phyloP scores from a whole-genome alignment of 2,888 invertebrate genomes.

The Synergus gifuensis region DNA sequence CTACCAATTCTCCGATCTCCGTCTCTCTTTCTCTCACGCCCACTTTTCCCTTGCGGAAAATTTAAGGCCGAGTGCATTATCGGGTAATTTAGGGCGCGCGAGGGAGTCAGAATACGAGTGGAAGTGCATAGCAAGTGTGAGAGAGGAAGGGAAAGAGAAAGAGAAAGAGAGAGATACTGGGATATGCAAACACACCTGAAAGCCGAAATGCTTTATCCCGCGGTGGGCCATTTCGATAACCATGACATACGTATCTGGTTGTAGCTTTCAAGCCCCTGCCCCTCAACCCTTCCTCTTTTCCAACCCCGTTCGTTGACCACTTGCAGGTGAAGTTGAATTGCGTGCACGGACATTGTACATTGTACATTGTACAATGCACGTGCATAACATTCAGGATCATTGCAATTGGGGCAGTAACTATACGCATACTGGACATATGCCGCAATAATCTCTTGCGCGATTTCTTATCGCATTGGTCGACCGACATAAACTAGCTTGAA shows the following conservation, averaged over 20 bases:
- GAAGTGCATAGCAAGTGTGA: not conserved
- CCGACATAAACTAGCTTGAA: conserved; percentile 16
- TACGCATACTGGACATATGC: conserved; percentile 29
- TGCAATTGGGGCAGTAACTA: conserved; percentile 7
- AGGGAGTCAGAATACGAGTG: conserved; percentile 30
- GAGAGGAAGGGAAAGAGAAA: conserved; percentile 4
- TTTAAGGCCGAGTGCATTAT: conserved; percentile 68
- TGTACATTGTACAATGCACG: not conserved
- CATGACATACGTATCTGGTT: conserved; percentile 40
- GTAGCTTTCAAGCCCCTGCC: conserved; percentile 21
- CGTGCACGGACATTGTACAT: not conserved
- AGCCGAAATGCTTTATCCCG: conserved; percentile 39
- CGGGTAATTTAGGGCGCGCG: conserved; percentile 64
- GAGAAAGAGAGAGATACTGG: not conserved
- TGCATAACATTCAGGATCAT: conserved; percentile 13
- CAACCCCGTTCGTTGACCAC: conserved; percentile 2
- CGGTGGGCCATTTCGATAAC: conserved; percentile 41
- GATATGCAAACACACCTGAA: conserved; percentile 36
- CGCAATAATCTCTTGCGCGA: conserved; percentile 5
- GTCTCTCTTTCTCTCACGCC: conserved; percentile 35
- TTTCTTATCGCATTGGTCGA: conserved; percentile 22
- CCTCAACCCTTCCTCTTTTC: not conserved
- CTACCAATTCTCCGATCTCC: conserved; percentile 3
- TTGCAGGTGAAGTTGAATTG: conserved; percentile 22
- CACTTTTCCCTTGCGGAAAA: conserved; percentile 57